Evolutionary conservation across 2,888 invertebrate genomes (phyloP).

Genomic region (Pediacus dermestoides): DNA sequence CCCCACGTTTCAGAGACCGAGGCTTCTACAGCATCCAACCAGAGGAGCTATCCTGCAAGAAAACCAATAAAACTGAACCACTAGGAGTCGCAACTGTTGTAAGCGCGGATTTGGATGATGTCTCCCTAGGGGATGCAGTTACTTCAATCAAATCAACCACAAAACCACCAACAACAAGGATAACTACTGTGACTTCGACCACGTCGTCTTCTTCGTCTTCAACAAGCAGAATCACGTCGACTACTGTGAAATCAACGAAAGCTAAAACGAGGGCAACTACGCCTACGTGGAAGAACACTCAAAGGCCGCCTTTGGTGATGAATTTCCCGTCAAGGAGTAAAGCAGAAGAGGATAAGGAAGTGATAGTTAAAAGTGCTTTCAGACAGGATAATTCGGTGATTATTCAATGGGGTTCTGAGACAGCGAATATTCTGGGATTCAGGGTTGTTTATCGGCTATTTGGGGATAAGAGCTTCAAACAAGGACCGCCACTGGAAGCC

Average conservation of each 20-base stretch:
- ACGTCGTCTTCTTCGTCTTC: conserved; percentile 34
- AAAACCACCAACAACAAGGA: conserved; percentile 33
- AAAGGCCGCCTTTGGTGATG: conserved; percentile 69
- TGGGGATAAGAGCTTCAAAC: conserved; percentile 85
- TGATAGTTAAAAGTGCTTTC: conserved; percentile 81
- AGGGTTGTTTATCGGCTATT: conserved; percentile 85
- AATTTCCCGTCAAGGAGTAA: conserved; percentile 63
- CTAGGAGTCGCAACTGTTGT: conserved; percentile 58
- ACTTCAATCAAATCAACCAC: conserved; percentile 30
- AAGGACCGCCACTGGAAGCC: conserved; percentile 84
- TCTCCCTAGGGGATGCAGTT: conserved; percentile 37
- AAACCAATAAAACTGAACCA: conserved; percentile 2
- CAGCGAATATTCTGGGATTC: conserved; percentile 83
- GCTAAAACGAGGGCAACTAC: conserved; percentile 36
- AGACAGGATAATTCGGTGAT: conserved; percentile 82
- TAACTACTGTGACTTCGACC: conserved; percentile 36
- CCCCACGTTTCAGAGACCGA: conserved; percentile 72
- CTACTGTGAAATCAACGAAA: conserved; percentile 36
- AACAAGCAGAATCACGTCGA: conserved; percentile 44
- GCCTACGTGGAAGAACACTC: conserved; percentile 49
- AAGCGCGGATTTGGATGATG: conserved; percentile 51
- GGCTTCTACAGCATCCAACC: conserved; percentile 85
- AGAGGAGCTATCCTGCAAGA: conserved; percentile 64
- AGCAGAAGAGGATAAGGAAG: conserved; percentile 66
- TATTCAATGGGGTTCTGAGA: conserved; percentile 89